Evolutionary conservation across 2,113 vertebrate species (phyloP).

Genomic region (Proteles cristata): DNA sequence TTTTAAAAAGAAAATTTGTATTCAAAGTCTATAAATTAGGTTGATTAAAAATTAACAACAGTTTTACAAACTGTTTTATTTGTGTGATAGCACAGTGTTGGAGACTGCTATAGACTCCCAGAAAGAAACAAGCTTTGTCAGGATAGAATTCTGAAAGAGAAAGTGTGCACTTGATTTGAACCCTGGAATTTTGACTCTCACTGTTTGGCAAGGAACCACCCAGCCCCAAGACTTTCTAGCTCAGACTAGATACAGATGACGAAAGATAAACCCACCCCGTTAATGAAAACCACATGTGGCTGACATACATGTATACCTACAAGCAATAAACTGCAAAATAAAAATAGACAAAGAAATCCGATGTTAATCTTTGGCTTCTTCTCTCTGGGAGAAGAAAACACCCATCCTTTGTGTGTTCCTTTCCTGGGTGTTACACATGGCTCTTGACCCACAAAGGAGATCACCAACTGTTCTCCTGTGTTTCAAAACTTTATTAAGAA

Average conservation of each 20-base stretch:
- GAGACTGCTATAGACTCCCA: background rate
- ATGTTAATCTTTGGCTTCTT: background rate
- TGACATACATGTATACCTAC: background rate
- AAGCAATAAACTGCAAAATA: background rate
- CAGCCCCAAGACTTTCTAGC: background rate
- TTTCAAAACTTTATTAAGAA: background rate
- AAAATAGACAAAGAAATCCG: background rate
- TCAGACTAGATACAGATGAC: background rate
- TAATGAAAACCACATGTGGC: background rate
- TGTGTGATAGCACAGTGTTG: background rate
- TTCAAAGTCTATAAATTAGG: constrained; percentile 58
- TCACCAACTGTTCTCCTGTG: background rate
- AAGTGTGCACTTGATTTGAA: background rate
- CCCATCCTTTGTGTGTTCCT: background rate
- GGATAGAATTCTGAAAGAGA: background rate
- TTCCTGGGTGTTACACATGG: background rate
- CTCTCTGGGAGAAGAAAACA: background rate
- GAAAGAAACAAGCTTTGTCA: background rate
- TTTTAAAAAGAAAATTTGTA: constrained; percentile 61
- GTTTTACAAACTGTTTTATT: constrained; percentile 4
- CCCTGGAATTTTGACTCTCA: background rate
- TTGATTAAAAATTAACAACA: constrained; percentile 34
- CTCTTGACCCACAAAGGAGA: background rate
- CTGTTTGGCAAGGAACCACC: background rate
- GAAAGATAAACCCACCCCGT: background rate